Conservation (phyloP, 2,797 vertebrate genomes). For the Pseudochromis fuscus region DNA sequence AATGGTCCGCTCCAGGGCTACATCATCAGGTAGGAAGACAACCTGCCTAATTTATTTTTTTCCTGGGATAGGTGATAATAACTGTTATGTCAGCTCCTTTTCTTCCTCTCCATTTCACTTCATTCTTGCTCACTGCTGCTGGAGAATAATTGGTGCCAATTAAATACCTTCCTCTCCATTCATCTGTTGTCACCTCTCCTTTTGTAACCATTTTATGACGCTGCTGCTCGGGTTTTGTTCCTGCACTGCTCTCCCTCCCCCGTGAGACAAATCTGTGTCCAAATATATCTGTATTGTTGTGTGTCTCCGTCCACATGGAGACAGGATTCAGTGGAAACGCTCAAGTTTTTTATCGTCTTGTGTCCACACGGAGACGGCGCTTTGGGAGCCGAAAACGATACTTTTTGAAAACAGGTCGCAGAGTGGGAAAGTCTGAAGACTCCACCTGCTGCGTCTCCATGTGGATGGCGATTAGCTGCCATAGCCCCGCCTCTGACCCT, state of each 20-base stretch:
- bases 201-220: conserved; percentile 50
- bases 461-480: too few species aligned
- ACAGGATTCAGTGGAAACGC: too few species aligned
- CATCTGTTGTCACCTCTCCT: conserved; percentile 61
- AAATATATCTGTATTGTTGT: conserved; percentile 48
- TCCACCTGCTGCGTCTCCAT: too few species aligned
- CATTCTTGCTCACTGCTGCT: conserved; percentile 48
- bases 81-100: conserved; percentile 61
- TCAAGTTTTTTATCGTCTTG: too few species aligned
- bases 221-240: conserved; percentile 31
- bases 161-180: conserved; percentile 65
- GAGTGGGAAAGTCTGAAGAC: too few species aligned
- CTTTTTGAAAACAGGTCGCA: too few species aligned
- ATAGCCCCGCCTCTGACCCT: too few species aligned
- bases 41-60: conserved; percentile 41
- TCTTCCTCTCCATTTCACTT: conserved; percentile 51
- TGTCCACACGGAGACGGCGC: too few species aligned
- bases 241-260: background rate
- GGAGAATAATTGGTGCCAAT: conserved; percentile 75
- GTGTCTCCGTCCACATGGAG: too few species aligned
- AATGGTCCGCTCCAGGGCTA: conserved; percentile 96
- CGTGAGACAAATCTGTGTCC: background rate
- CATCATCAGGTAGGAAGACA: conserved; percentile 90
- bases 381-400: too few species aligned
- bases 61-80: conserved; percentile 55